Conservation (phyloP, 2,113 vertebrate species). For the Syngnathoides biaculeatus region DNA sequence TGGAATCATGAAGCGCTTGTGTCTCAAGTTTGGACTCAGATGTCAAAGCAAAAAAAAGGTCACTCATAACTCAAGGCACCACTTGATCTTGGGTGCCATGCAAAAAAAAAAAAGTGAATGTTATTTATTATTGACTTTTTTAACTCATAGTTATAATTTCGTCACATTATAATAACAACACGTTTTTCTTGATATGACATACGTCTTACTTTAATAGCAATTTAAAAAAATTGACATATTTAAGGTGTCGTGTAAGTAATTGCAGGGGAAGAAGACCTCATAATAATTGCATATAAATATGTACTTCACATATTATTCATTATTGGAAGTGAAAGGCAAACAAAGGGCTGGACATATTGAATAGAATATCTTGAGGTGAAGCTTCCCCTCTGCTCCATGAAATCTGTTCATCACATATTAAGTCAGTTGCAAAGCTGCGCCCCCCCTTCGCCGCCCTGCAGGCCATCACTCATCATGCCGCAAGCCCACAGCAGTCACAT, state of each 20-base stretch:
- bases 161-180: no score
- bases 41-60: no score
- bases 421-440: constrained; percentile 44
- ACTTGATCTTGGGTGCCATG: no score
- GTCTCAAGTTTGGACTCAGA: no score
- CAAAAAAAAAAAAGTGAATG: no score
- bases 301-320: background rate
- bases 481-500: background rate
- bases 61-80: no score
- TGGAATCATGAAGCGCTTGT: no score
- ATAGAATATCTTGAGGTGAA: constrained; percentile 20
- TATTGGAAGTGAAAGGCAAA: background rate
- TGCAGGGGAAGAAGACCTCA: background rate
- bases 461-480: constrained; percentile 22
- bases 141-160: no score
- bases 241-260: background rate
- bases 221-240: background rate
- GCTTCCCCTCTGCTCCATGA: constrained; percentile 36
- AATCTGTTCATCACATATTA: constrained; percentile 53
- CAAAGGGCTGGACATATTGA: constrained; percentile 4
- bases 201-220: background rate
- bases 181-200: no score
- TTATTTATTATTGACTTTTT: no score
- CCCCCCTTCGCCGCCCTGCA: constrained; percentile 6
- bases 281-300: background rate